Conservation (phyloP, 2,888 invertebrate genomes). For the Xylota sylvarum region DNA sequence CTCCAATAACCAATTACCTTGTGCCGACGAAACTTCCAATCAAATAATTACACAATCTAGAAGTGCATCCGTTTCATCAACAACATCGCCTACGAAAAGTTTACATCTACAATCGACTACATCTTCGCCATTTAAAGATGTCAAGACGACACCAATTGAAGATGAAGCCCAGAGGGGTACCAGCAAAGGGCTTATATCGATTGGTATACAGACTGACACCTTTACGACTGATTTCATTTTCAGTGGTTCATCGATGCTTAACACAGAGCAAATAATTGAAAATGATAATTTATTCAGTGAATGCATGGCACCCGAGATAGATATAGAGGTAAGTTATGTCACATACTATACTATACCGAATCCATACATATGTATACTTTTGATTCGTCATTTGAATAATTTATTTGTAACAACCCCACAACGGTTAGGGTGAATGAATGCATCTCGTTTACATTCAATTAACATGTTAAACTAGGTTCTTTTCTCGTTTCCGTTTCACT, state of each 20-base stretch:
- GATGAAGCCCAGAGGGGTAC: constrained; percentile 46
- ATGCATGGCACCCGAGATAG: constrained; percentile 86
- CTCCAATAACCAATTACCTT: constrained; percentile 21
- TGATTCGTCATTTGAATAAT: too few relatives aligned
- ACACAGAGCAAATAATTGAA: constrained; percentile 82
- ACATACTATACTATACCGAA: too few relatives aligned
- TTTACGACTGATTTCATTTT: constrained; percentile 83
- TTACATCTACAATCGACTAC: constrained; percentile 35
- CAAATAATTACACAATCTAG: constrained; percentile 5
- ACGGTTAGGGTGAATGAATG: background rate
- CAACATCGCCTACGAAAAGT: constrained; percentile 52
- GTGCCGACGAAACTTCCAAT: constrained; percentile 18
- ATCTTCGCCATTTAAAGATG: constrained; percentile 71
- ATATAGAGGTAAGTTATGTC: constrained; percentile 86
- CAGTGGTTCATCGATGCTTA: constrained; percentile 79
- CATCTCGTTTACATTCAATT: background rate
- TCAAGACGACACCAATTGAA: constrained; percentile 49
- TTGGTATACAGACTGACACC: constrained; percentile 86
- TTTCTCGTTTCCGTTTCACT: constrained; percentile 20
- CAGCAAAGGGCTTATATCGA: constrained; percentile 73
- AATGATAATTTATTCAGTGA: constrained; percentile 86
- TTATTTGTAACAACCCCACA: too few relatives aligned
- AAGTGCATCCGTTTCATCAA: constrained; percentile 47
- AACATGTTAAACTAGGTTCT: constrained; percentile 16
- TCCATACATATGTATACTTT: too few relatives aligned